A percentile compares a stretch with the other conserved stretches of the same genome.
Evolutionary conservation across 2,113 vertebrate species (phyloP).

Genomic region (Larimichthys crocea): DNA sequence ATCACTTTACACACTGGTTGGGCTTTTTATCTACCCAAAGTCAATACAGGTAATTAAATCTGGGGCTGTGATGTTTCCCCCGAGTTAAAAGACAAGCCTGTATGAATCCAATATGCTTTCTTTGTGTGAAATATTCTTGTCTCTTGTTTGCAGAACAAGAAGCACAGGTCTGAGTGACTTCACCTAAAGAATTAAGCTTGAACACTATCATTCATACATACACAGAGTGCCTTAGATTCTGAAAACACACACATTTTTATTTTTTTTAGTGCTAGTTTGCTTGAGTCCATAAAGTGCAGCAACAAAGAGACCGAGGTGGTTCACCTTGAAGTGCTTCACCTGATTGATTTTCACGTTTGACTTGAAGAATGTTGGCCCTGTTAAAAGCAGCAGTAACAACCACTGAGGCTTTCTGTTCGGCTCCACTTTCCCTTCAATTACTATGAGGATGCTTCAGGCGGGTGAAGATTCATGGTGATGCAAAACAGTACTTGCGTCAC

Average conservation of each 20-base stretch:
- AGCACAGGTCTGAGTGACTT: constrained; percentile 15
- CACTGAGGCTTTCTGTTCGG: constrained; percentile 52
- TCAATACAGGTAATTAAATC: constrained; percentile 52
- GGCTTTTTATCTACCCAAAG: constrained; percentile 34
- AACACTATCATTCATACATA: neutral
- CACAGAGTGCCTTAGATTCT: neutral
- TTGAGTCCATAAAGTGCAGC: neutral
- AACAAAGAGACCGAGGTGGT: constrained; percentile 15
- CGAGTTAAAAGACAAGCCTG: constrained; percentile 32
- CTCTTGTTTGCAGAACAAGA: constrained; percentile 41
- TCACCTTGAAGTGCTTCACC: constrained; percentile 49
- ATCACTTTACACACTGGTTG: constrained; percentile 15
- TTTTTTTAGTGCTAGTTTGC: constrained; percentile 13
- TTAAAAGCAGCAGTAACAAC: constrained; percentile 63
- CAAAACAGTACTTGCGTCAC: constrained; percentile 65
- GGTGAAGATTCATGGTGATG: constrained; percentile 61
- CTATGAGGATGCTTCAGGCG: constrained; percentile 44
- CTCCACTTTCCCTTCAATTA: constrained; percentile 63
- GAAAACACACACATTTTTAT: neutral
- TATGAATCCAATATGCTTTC: constrained; percentile 24
- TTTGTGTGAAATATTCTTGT: constrained; percentile 27
- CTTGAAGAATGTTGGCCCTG: constrained; percentile 62
- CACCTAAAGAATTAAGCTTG: constrained; percentile 6
- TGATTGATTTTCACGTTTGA: constrained; percentile 72
- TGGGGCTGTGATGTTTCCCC: constrained; percentile 19